phyloP scores from a whole-genome alignment of 2,888 invertebrate species.

The Apamea epomidion region DNA sequence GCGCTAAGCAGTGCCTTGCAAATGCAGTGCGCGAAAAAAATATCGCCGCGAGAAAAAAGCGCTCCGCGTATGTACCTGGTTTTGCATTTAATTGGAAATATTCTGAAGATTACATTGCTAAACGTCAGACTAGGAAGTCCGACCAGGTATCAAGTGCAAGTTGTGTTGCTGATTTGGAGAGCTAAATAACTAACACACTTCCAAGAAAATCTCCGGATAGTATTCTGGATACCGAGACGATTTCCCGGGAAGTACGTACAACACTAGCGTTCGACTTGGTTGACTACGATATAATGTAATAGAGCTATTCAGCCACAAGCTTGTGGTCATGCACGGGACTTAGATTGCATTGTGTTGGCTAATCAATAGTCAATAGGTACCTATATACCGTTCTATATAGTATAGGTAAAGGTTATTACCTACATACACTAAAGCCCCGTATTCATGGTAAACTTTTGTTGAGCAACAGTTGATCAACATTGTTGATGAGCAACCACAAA shows the following conservation, averaged over 20 bases:
- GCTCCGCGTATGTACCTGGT: no score
- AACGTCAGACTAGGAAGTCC: not conserved
- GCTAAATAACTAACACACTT: not conserved
- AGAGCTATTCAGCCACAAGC: constrained; percentile 3
- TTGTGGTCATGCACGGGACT: constrained; percentile 11
- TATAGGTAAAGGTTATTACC: no score
- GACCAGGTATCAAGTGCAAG: not conserved
- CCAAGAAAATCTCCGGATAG: not conserved
- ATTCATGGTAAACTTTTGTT: not conserved
- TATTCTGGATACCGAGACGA: not conserved
- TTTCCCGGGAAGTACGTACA: not conserved
- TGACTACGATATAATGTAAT: constrained; percentile 29
- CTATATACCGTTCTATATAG: not conserved
- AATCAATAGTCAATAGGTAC: not conserved
- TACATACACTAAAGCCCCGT: no score
- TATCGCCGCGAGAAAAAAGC: no score
- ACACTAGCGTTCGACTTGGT: constrained; percentile 41
- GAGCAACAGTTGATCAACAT: no score
- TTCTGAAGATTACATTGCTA: not conserved
- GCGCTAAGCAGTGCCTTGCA: no score
- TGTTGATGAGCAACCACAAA: not conserved
- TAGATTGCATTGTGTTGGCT: constrained; percentile 10
- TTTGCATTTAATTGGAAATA: not conserved
- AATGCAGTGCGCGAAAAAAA: no score
- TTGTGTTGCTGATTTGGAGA: not conserved